Evolutionary conservation across 2,797 vertebrate species (phyloP).

Genomic region (Microchirus variegatus): DNA sequence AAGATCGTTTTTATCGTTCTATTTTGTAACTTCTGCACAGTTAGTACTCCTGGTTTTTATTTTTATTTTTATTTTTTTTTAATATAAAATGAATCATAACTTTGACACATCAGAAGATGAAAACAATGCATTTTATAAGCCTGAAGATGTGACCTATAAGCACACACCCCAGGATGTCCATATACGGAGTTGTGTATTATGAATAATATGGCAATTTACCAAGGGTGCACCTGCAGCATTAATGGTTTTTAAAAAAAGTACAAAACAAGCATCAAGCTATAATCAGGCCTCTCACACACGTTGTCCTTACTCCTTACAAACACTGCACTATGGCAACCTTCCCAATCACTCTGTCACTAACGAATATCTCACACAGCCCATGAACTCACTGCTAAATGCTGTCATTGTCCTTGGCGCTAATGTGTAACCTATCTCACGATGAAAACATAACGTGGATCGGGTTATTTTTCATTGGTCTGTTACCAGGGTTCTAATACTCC

Average conservation of each 20-base stretch:
- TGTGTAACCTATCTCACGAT: conserved; percentile 62
- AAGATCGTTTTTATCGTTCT: too few species aligned
- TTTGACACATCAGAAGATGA: too few species aligned
- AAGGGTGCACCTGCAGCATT: too few species aligned
- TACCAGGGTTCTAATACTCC: conserved; percentile 50
- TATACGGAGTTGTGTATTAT: too few species aligned
- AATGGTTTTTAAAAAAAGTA: conserved; percentile 67
- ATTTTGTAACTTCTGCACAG: too few species aligned
- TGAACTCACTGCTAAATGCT: conserved; percentile 27
- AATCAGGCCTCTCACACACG: conserved; percentile 15
- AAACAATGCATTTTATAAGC: too few species aligned
- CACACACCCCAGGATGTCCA: too few species aligned
- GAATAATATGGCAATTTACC: too few species aligned
- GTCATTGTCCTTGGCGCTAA: conserved; percentile 49
- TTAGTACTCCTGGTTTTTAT: too few species aligned
- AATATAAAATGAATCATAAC: too few species aligned
- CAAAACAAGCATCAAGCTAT: conserved; percentile 58
- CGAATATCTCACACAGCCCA: conserved; percentile 10
- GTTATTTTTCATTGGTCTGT: conserved; percentile 62
- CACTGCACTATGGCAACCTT: conserved; percentile 4
- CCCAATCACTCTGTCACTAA: conserved; percentile 2
- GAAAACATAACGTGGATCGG: conserved; percentile 51
- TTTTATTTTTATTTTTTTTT: too few species aligned
- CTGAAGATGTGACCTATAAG: too few species aligned
- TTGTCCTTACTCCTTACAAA: conserved; percentile 6